Evolutionary conservation across 1,140 invertebrate species (phyloP), one percentile per base, ranked within the genome.

Genomic region (Drosophila pseudoananassae): DNA sequence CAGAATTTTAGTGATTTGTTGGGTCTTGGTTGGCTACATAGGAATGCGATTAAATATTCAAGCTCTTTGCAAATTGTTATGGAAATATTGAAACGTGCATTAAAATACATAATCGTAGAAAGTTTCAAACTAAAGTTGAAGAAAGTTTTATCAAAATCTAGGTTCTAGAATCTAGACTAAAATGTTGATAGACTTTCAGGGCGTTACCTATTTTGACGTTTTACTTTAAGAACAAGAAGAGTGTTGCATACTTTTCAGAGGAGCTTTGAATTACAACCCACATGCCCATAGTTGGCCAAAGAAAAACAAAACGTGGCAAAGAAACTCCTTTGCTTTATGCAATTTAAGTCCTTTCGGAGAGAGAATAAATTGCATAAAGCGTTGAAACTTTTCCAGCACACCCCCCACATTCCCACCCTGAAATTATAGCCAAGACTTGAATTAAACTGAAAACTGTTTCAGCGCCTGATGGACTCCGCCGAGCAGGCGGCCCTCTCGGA

Each of bases 381-480:
- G 58, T 25, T 38, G 53, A 87, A 88, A 84, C 63, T 84, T 84
- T 72, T 36, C 25, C 38, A 55, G 45, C 40, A 55, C 23, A 47
- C 8, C 63, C 31, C 14, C 52, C 47, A 14, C 14, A 27, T 15
- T 5, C 46, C 27, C 46, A 25, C 25, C 40, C 45, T 12, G 12
- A 15, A 59, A 56, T 43, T 40, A 69, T 71, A 20, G 36, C 25
- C 61, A 38, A 20, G 43, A 55, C 43, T 60, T 12, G 4, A 3
- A 14, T 10, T 46, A 20, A 43, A 29, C 50, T 40, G 56, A 36
- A 40, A 60, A 61, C 36, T 58, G 4, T 76, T 78, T 6, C 93
- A 97, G 96, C 95, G 96, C 72, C 95, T 97, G 87, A 97, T 97
- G 95, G 96, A 97, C 90, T 96, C 95, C 3, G 96, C 96, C 0